These are phyloP conservation scores for Meganola albula DNA, from an alignment of 2,888 invertebrate species.

Conservation along the genomic window DNA sequence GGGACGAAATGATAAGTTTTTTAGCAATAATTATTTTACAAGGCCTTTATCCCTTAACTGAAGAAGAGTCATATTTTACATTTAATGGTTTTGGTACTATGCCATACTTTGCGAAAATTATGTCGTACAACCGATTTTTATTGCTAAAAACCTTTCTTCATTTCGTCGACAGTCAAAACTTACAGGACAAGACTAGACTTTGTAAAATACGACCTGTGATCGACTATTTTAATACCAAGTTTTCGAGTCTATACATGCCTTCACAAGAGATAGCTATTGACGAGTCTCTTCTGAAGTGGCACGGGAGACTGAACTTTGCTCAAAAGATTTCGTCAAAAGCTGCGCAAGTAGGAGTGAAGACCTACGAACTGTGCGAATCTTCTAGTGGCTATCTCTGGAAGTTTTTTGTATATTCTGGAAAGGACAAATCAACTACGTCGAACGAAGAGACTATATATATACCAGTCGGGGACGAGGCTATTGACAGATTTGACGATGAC, in stretches of 20 bases:
- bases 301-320: constrained; percentile 7
- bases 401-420: constrained; percentile 8
- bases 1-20: constrained; percentile 8
- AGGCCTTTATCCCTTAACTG: constrained; percentile 19
- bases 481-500: constrained; percentile 1
- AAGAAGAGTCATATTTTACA: constrained; percentile 17
- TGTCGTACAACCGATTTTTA: constrained; percentile 23
- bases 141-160: constrained; percentile 21
- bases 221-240: constrained; percentile 24
- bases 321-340: constrained; percentile 9
- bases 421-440: neutral
- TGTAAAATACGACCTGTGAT: constrained; percentile 23
- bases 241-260: constrained; percentile 14
- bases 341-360: constrained; percentile 8
- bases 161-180: constrained; percentile 21
- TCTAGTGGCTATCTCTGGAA: constrained; percentile 7
- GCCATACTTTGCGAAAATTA: constrained; percentile 23
- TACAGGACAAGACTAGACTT: constrained; percentile 12
- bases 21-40: constrained; percentile 22
- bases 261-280: constrained; percentile 10
- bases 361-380: constrained; percentile 10
- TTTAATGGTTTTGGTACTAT: constrained; percentile 26
- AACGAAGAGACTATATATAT: neutral
- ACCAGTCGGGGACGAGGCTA: neutral
- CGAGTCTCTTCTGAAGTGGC: constrained; percentile 7